Percentiles rank a stretch among this genome's conserved stretches.
Conservation (phyloP, 2,888 invertebrate species). For the Pseudoips prasinana region DNA sequence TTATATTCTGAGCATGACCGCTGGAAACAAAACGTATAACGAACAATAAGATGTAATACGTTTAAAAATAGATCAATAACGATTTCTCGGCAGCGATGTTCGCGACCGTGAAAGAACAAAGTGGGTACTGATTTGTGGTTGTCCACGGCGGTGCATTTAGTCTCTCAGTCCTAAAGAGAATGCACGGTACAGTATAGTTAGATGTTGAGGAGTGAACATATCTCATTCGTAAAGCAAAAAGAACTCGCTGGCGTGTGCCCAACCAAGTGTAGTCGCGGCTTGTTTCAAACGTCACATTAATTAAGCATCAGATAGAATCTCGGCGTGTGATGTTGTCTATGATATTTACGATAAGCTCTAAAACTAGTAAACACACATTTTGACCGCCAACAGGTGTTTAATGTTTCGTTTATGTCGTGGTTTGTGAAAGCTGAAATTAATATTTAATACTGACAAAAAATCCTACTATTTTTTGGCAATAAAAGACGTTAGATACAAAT, state of each 20-base stretch:
- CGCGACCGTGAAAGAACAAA: constrained; percentile 69
- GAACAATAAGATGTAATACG: constrained; percentile 61
- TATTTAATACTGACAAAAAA: neutral
- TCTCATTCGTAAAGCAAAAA: constrained; percentile 62
- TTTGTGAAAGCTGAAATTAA: constrained; percentile 1
- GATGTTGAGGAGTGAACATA: constrained; percentile 27
- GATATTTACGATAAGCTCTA: constrained; percentile 33
- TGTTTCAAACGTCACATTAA: constrained; percentile 74
- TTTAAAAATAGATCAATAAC: constrained; percentile 52
- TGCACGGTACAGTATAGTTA: constrained; percentile 45
- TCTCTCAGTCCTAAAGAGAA: constrained; percentile 62
- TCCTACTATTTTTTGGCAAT: constrained; percentile 23
- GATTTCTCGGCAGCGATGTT: constrained; percentile 53
- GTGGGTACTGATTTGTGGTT: constrained; percentile 74
- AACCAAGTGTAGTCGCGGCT: constrained; percentile 66
- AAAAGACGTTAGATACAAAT: constrained; percentile 27
- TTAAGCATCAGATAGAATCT: constrained; percentile 72
- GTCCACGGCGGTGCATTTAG: constrained; percentile 48
- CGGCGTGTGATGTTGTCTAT: constrained; percentile 39
- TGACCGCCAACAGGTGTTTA: constrained; percentile 35
- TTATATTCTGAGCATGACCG: constrained; percentile 20
- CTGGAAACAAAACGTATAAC: constrained; percentile 39
- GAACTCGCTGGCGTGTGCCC: constrained; percentile 67
- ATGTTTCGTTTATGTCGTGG: constrained; percentile 8
- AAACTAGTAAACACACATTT: constrained; percentile 38